Conservation (phyloP, 2,113 vertebrate species). For the Nothobranchius kuhntae region DNA sequence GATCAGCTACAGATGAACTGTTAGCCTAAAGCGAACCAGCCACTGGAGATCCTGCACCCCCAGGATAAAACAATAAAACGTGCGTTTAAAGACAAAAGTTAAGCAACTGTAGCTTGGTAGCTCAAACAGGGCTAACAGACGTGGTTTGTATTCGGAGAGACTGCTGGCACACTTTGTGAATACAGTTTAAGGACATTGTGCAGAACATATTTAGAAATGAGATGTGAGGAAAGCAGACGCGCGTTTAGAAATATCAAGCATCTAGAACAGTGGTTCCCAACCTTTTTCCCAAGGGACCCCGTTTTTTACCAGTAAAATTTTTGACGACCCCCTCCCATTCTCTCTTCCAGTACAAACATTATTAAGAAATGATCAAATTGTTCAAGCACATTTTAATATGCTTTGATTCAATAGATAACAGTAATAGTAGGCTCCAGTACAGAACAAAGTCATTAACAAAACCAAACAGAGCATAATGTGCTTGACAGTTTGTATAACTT, state of each 20-base stretch:
- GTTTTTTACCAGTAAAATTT: no score
- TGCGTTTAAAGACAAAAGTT: conserved; percentile 18
- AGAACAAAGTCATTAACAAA: no score
- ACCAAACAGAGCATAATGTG: no score
- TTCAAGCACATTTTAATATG: no score
- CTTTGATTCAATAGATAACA: no score
- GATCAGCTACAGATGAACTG: conserved; percentile 28
- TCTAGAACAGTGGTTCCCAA: neutral
- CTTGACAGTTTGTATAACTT: no score
- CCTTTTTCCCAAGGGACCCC: no score
- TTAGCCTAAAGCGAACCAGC: conserved; percentile 37
- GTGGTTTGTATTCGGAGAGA: conserved; percentile 11
- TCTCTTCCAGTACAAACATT: no score
- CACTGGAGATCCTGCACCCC: conserved; percentile 2
- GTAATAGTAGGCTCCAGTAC: no score
- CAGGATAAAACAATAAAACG: neutral
- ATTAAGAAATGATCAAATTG: no score
- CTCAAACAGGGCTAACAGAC: conserved; percentile 1
- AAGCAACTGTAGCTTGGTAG: conserved; percentile 11
- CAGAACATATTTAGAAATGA: conserved; percentile 28
- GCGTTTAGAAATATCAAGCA: conserved; percentile 51
- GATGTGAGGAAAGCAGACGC: conserved; percentile 57
- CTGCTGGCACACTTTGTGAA: conserved; percentile 40
- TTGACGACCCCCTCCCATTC: no score
- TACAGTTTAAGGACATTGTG: conserved; percentile 14